phyloP scores from a whole-genome alignment of 53 echinoderm and acorn worm species.

The Antedon mediterranea region DNA sequence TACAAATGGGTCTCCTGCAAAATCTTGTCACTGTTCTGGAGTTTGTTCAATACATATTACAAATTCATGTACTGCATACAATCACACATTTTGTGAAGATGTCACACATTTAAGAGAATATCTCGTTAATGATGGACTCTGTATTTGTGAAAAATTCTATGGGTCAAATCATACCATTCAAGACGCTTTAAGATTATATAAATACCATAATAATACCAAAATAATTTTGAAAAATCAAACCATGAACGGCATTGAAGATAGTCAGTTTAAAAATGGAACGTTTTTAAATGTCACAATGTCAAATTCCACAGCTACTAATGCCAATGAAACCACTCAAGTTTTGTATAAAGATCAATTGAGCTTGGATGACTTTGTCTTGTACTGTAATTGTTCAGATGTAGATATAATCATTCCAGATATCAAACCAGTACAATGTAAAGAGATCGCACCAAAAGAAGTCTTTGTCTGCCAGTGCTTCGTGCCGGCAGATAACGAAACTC shows the following conservation, averaged over 20 bases:
- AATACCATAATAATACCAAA: too few relatives aligned
- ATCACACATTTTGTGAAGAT: background rate
- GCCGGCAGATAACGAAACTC: constrained; percentile 53
- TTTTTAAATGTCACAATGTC: background rate
- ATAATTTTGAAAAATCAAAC: background rate
- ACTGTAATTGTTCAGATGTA: constrained; percentile 41
- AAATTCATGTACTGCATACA: background rate
- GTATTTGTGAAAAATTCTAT: background rate
- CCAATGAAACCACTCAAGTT: background rate
- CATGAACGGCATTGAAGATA: background rate
- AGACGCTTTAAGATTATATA: background rate
- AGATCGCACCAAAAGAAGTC: constrained; percentile 16
- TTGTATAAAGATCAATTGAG: background rate
- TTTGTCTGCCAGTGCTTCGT: constrained; percentile 55
- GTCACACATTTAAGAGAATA: background rate
- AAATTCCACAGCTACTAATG: background rate
- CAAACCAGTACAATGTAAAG: constrained; percentile 5
- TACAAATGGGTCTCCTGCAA: background rate
- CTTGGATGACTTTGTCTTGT: constrained; percentile 10
- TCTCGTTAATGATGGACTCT: background rate
- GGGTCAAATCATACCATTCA: background rate
- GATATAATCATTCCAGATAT: constrained; percentile 11
- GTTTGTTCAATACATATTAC: background rate
- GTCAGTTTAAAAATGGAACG: too few relatives aligned
- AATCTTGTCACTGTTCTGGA: constrained; percentile 8